These are phyloP conservation scores for Austrolebias charrua DNA, from an alignment of 2,797 vertebrate species.

Conservation along the genomic window DNA sequence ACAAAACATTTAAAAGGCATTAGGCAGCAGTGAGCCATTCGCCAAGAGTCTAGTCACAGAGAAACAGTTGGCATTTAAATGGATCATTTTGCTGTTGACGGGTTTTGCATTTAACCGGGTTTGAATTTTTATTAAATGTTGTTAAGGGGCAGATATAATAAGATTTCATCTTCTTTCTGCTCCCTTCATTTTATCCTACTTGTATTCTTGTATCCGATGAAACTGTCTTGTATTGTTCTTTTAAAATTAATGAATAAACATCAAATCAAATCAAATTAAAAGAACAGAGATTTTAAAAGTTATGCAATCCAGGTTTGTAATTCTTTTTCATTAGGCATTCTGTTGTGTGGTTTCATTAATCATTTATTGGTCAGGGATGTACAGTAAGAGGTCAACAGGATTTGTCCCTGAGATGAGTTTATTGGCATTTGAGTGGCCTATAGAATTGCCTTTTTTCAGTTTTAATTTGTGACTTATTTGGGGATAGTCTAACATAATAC, in stretches of 20 bases:
- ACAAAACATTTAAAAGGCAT: slow-evolving; percentile 38
- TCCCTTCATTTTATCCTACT: no score
- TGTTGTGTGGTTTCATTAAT: slow-evolving; percentile 5
- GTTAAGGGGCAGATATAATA: no score
- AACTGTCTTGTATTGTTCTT: no score
- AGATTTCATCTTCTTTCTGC: no score
- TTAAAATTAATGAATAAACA: no score
- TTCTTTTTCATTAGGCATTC: slow-evolving; percentile 1
- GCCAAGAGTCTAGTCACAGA: neutral
- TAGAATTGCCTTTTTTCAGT: neutral
- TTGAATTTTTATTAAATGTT: slow-evolving; percentile 23
- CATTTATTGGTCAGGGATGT: neutral
- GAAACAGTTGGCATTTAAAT: slow-evolving; percentile 1
- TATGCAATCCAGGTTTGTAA: neutral
- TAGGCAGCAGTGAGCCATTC: slow-evolving; percentile 30
- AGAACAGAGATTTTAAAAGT: slow-evolving; percentile 6
- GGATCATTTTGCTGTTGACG: slow-evolving; percentile 10
- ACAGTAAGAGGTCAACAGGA: neutral
- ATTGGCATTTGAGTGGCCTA: slow-evolving; percentile 10
- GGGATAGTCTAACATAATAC: slow-evolving; percentile 9
- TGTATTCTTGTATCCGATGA: no score
- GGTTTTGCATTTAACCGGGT: neutral
- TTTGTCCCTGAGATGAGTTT: slow-evolving; percentile 1
- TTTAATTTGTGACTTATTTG: slow-evolving; percentile 15
- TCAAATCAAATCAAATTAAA: no score